phyloP scores from a whole-genome alignment of 2,888 invertebrate genomes.

The Netelia virgata region DNA sequence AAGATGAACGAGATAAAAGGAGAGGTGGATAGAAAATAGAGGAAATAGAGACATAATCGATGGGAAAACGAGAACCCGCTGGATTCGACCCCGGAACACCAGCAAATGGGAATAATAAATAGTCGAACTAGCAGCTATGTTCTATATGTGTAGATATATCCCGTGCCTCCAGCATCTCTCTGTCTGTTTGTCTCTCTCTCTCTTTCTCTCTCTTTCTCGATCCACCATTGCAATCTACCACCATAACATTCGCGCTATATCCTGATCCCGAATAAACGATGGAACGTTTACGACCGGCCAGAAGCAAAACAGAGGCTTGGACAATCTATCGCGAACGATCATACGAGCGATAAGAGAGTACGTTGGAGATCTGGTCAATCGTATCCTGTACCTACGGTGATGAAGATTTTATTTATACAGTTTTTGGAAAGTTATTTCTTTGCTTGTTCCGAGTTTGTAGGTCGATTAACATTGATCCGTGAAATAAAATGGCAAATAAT shows the following conservation, averaged over 20 bases:
- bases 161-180: not conserved
- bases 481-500: too few species aligned
- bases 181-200: too few species aligned
- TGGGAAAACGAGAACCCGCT: slow-evolving; percentile 38
- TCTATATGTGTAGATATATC: slow-evolving; percentile 16
- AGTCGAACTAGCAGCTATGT: slow-evolving; percentile 18
- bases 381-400: not conserved
- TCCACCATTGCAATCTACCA: slow-evolving; percentile 33
- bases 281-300: slow-evolving; percentile 62
- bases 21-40: slow-evolving; percentile 27
- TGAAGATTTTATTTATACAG: not conserved
- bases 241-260: slow-evolving; percentile 42
- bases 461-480: too few species aligned
- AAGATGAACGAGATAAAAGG: slow-evolving; percentile 61
- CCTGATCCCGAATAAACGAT: slow-evolving; percentile 40
- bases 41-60: slow-evolving; percentile 62
- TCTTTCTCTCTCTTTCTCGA: not conserved
- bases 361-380: slow-evolving; percentile 20
- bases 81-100: slow-evolving; percentile 30
- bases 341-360: slow-evolving; percentile 47
- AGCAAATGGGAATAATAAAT: slow-evolving; percentile 58
- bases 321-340: slow-evolving; percentile 51
- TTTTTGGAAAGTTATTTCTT: slow-evolving; percentile 9
- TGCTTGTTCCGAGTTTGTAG: too few species aligned
- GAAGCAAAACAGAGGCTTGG: slow-evolving; percentile 12